Evolutionary conservation across 2,113 vertebrate genomes (phyloP), one percentile per base, ranked within the genome.

Genomic region (Progne subis): DNA sequence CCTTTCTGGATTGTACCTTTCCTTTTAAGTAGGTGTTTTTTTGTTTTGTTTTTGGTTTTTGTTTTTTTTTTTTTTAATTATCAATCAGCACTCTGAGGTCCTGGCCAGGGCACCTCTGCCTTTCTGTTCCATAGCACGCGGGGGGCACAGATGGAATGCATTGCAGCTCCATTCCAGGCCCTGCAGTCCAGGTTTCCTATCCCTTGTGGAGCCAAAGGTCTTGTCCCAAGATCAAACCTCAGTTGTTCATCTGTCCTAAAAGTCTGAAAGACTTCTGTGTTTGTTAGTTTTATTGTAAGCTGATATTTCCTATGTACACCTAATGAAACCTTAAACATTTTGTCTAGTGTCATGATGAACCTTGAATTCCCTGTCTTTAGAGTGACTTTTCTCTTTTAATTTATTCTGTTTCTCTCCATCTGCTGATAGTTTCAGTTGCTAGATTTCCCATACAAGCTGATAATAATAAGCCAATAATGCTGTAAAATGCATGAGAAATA

Each of bases 401-500:
- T 75, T 80, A 57, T 79, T 85, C 12, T 31, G 4, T 63, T 20
- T 88, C 32, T 90, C 15, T 61, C 52, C 49, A 61, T 82, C 56
- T 94, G 32, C 69, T 56, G 34, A 44, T 71, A 25, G 16, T 67
- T 85, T 83, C 0, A 0, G 32, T 86, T 92, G 56, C 37, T 91
- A 53, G 20, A 79, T 95, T 86, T 79, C 25, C 49, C 37, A 69
- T 53, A 41, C 68, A 29, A 88, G 63, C 12, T 37, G 16, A 75
- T 64, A 82, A 71, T 88, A 94, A 86, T 49, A 92, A 68, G 18
- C 19, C 69, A 72, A 8, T 95, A 89, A 82, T 68, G 67, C 28
- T 64, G 17, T 83, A 88, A 88, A 72, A 82, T 53, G 7, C 15
- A 3, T 60, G 64, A 75, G 49, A 86, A 94, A 75, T 75, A 41